Conservation (phyloP, 1,140 invertebrate species). For the Planococcus citri region DNA sequence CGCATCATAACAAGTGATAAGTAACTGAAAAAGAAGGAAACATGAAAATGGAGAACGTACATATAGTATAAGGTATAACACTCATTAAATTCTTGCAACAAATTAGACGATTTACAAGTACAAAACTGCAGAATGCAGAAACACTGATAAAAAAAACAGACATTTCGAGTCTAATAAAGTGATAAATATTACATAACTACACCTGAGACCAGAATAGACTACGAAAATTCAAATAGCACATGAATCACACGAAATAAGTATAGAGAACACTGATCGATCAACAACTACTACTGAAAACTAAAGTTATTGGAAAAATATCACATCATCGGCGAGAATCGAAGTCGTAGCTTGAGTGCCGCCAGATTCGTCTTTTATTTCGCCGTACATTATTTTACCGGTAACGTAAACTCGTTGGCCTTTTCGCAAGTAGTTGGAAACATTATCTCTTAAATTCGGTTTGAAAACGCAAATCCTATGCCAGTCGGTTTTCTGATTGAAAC, state of each 20-base stretch:
- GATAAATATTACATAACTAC: no score
- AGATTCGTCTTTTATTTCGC: conserved; percentile 65
- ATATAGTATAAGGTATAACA: no score
- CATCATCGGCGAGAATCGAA: conserved; percentile 72
- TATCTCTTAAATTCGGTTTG: conserved; percentile 64
- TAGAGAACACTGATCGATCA: no score
- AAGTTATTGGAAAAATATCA: conserved; percentile 56
- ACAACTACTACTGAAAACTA: no score
- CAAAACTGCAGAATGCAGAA: no score
- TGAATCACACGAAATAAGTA: no score
- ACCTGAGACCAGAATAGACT: no score
- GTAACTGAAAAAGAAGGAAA: background rate
- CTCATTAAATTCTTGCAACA: background rate
- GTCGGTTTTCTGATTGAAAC: conserved; percentile 60
- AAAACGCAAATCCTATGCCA: conserved; percentile 86
- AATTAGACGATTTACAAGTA: no score
- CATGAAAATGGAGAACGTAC: background rate
- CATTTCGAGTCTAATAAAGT: no score
- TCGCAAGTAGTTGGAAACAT: conserved; percentile 59
- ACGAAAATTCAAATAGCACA: no score
- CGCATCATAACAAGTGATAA: no score
- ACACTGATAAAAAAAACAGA: no score
- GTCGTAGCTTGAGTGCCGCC: conserved; percentile 57
- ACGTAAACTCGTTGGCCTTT: conserved; percentile 79
- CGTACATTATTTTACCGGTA: conserved; percentile 68